These are phyloP conservation scores for Thumatha senex DNA, from an alignment of 2,888 invertebrate genomes.

Conservation along the genomic window DNA sequence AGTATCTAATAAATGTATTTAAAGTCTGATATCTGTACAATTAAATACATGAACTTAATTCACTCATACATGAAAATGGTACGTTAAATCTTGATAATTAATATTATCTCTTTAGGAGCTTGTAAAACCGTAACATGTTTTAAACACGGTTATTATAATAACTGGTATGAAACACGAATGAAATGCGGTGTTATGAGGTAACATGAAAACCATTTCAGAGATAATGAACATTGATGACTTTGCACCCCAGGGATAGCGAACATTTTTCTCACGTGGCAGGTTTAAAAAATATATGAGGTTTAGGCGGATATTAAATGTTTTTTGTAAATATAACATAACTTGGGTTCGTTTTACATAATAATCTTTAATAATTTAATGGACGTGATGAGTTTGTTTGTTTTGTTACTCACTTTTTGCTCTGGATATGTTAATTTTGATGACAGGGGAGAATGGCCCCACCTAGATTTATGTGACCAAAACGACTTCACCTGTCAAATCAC, in stretches of 20 bases:
- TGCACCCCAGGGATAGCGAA: constrained; percentile 2
- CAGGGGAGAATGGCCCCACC: too few relatives aligned
- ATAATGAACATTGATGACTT: constrained; percentile 30
- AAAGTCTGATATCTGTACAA: background rate
- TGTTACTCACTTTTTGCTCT: too few relatives aligned
- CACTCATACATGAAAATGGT: background rate
- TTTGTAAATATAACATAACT: background rate
- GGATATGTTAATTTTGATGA: too few relatives aligned
- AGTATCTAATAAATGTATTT: too few relatives aligned
- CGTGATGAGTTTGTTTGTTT: background rate
- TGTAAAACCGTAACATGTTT: constrained; percentile 1
- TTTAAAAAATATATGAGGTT: background rate
- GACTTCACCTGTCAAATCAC: too few relatives aligned
- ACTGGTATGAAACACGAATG: constrained; percentile 2
- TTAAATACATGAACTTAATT: background rate
- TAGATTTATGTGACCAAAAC: too few relatives aligned
- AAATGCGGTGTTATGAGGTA: constrained; percentile 8
- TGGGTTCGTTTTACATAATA: too few relatives aligned
- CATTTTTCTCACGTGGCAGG: background rate
- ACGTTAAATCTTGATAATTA: constrained; percentile 2
- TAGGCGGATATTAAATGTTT: background rate
- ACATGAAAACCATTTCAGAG: constrained; percentile 33
- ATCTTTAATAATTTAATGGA: too few relatives aligned
- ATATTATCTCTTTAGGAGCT: constrained; percentile 1
- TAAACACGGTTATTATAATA: constrained; percentile 7